These are phyloP conservation scores for Graphium colonna DNA, from an alignment of 2,888 invertebrate species.

Conservation along the genomic window DNA sequence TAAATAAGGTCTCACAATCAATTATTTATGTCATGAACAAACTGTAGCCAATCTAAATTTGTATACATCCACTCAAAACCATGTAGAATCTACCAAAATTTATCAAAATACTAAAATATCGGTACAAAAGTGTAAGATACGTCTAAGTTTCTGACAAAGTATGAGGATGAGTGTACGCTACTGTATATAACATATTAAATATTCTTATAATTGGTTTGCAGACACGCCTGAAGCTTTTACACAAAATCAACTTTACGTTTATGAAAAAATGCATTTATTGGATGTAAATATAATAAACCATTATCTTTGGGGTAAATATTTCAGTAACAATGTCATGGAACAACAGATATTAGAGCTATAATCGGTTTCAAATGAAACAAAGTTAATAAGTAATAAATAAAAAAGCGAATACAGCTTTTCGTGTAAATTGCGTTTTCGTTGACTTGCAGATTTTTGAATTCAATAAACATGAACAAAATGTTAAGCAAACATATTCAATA, in stretches of 20 bases:
- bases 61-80: slow-evolving; percentile 4
- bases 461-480: slow-evolving; percentile 13
- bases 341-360: too few relatives aligned
- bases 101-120: background rate
- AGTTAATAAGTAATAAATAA: too few relatives aligned
- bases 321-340: too few relatives aligned
- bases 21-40: slow-evolving; percentile 30
- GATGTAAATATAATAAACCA: background rate
- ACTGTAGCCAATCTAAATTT: slow-evolving; percentile 28
- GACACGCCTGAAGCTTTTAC: slow-evolving; percentile 41
- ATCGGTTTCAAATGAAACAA: too few relatives aligned
- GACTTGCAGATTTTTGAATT: slow-evolving; percentile 3
- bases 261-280: slow-evolving; percentile 34
- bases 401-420: too few relatives aligned
- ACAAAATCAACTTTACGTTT: slow-evolving; percentile 35
- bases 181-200: slow-evolving; percentile 41
- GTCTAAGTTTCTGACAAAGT: slow-evolving; percentile 9
- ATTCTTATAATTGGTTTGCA: slow-evolving; percentile 48
- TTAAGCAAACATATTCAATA: background rate
- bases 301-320: background rate
- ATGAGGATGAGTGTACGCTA: slow-evolving; percentile 19
- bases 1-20: slow-evolving; percentile 18
- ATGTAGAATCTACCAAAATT: slow-evolving; percentile 13
- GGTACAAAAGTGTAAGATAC: background rate
- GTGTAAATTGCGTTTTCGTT: too few relatives aligned